Conservation (phyloP, 2,797 vertebrate species). For the Pygocentrus nattereri region DNA sequence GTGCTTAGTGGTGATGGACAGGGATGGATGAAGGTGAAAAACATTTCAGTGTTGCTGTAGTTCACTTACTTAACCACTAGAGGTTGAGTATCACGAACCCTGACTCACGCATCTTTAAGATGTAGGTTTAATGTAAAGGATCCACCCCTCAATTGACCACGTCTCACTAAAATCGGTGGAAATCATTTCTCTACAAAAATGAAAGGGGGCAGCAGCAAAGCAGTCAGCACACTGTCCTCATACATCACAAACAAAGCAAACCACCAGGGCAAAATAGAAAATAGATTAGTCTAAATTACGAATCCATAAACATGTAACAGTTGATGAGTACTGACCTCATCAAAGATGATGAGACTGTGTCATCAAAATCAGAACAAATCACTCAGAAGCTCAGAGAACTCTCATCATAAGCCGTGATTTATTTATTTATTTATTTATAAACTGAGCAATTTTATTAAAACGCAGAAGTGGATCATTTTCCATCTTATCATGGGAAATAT, state of each 20-base stretch:
- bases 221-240: not conserved
- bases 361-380: not conserved
- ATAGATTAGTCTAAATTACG: conserved; percentile 6
- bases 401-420: not conserved
- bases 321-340: not conserved
- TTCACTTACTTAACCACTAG: too few relatives aligned
- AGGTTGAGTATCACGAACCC: too few relatives aligned
- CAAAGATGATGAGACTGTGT: not conserved
- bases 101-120: too few relatives aligned
- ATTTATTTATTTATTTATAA: not conserved
- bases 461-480: not conserved
- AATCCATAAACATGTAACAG: conserved; percentile 5
- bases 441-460: not conserved
- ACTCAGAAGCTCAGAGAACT: not conserved
- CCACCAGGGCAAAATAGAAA: conserved; percentile 3
- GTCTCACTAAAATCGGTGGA: not conserved
- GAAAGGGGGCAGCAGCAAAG: not conserved
- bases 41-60: too few relatives aligned
- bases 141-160: not conserved
- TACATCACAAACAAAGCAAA: not conserved
- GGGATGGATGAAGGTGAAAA: too few relatives aligned
- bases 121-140: not conserved
- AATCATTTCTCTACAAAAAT: not conserved
- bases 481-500: not conserved
- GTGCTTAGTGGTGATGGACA: too few relatives aligned